Base-by-base conservation (phyloP, 2,113 vertebrate genomes). In the Emydocephalus ijimae region DNA sequence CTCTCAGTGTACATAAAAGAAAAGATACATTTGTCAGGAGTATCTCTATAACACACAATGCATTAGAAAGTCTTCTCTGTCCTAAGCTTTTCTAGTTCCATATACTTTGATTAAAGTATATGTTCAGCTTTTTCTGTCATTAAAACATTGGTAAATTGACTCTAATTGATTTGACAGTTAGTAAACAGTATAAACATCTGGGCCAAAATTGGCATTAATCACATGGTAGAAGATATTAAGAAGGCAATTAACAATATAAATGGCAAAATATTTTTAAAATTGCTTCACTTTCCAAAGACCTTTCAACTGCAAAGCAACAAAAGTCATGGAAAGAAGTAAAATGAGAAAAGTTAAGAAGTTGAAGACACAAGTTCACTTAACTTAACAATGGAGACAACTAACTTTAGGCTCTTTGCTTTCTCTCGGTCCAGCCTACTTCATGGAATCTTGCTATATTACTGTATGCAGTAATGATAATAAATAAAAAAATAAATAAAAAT, bases 131-230 rank as follows among this genome's bases (percentile, higher is more conserved):
- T 74, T 48, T 50, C 29, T 56, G 87, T 88, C 59, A 92, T 55
- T 55, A 74, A 92, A 74, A 39, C 56, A 74, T 89, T 61, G 56
- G 48, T n/a, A 89, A 92, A 81, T 34, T 74, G 87, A 81, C 23
- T n/a, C 34, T 93, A 90, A 94, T 23, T 91, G 1, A 1, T 92
- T 94, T 95, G 88, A 86, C 15, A 94, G 81, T 21, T 48, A 86
- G 85, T 6, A 56, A n/a, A 93, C 21, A 89, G 7, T 29, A 23
- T 87, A 3, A 34, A 64, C 26, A 1, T 64, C 89, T 39, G 23
- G 93, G 39, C 14, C 86, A 93, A 93, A 88, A 81, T 74, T 88
- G 59, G 26, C 48, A 81, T 56, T 74, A 54, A 87, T 85, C 61
- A 56, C 24, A 91, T 94, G 59, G 20, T 26, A 94, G 18, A 90